A percentile compares a stretch with the other conserved stretches of the same genome.
Evolutionary conservation across 2,113 vertebrate species (phyloP).

Genomic region (Trochalopteron elliotii): DNA sequence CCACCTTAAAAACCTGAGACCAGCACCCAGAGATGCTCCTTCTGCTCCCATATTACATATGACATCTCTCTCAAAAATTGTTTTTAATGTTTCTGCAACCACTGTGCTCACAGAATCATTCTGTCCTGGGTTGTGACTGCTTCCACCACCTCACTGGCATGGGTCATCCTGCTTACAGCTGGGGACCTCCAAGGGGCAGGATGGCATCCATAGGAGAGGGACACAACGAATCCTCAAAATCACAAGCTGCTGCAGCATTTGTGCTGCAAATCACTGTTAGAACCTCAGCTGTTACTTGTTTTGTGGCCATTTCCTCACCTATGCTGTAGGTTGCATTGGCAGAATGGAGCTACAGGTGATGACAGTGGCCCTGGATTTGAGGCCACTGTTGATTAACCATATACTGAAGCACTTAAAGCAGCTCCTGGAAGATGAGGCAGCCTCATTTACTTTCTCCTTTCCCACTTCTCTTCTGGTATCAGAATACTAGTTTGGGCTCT

Average conservation of each 20-base stretch:
- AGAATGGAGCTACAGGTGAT: not conserved
- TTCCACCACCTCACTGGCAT: not conserved
- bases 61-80: not conserved
- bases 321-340: not conserved
- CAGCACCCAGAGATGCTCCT: not conserved
- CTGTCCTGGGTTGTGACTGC: not conserved
- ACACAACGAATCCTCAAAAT: not conserved
- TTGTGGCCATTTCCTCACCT: not conserved
- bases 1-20: not conserved
- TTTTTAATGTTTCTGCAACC: not conserved
- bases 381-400: not conserved
- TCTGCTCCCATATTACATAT: not conserved
- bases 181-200: not conserved
- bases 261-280: not conserved
- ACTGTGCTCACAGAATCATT: not conserved
- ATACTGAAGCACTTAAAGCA: not conserved
- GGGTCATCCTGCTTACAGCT: not conserved
- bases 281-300: fast-evolving
- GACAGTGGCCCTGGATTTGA: not conserved
- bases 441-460: not conserved
- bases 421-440: not conserved
- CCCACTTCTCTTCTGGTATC: not conserved
- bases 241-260: not conserved
- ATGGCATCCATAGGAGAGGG: not conserved
- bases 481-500: not conserved